Evolutionary conservation across 2,888 invertebrate genomes (phyloP), one percentile per base, ranked within the genome.

Genomic region (Punctoribates punctum): DNA sequence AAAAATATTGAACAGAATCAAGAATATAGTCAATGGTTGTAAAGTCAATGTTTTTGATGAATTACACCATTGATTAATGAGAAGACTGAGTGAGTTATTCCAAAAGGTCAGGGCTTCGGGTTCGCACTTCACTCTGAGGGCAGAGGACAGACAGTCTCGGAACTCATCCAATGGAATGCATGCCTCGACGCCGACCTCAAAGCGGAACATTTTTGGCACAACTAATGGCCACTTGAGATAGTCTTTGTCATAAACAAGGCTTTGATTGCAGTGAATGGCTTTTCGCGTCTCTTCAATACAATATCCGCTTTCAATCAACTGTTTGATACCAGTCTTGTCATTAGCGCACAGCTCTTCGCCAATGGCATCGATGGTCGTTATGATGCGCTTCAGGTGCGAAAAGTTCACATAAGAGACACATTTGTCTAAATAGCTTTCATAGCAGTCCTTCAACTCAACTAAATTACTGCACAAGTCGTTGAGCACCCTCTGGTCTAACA

Each of bases 281-380:
- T 72, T 67, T 13, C 75, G 75, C 15, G 70, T 51, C 34, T 75
- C 54, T 60, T 75, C 75, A 60, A 75, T 48, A 38, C 75, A 75
- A n/a, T 54, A 75, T 23, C 75, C 75, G 57, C 54, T 46, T 46
- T 70, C 70, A 62, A 75, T 75, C 38, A 75, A 57, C 34, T 51
- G n/a, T 57, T 67, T 75, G 0, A 75, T 51, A 27, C 48, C 29
- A n/a, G 38, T 42, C 20, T 9, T 38, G 20, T 67, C 13, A 27
- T 75, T 20, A 17, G 8, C 23, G 20, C 75, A 75, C 25, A 75
- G 46, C 20, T 67, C 27, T 13, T 60, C 27, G 51, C n/a, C 57
- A 23, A 70, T n/a, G 9, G 62, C 23, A 42, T 17, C 51, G 17
- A 75, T 42, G 4, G 73, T 57, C n/a, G n/a, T 23, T 23, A 75